phyloP scores from a whole-genome alignment of 2,888 invertebrate species.

The Cephus rjabovi region DNA sequence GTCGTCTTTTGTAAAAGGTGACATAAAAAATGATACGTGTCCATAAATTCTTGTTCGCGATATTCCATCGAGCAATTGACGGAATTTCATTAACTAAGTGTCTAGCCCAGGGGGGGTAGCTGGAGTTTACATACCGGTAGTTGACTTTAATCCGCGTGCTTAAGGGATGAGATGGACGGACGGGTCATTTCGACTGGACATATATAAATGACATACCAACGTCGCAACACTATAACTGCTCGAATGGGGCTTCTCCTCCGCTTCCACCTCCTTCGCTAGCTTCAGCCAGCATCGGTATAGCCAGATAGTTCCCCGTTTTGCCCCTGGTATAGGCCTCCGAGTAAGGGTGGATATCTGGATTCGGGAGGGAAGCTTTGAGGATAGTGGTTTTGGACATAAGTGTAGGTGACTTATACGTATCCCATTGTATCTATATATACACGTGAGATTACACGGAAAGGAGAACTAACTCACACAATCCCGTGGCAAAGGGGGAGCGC shows the following conservation, averaged over 20 bases:
- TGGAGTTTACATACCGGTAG: conserved; percentile 26
- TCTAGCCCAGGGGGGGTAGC: conserved; percentile 12
- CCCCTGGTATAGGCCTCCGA: not conserved
- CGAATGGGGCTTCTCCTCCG: conserved; percentile 30
- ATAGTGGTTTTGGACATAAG: conserved; percentile 54
- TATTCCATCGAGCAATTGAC: conserved; percentile 15
- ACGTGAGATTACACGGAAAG: conserved; percentile 19
- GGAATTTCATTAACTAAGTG: conserved; percentile 51
- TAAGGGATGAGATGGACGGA: conserved; percentile 64
- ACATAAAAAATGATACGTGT: not conserved
- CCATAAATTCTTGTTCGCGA: not conserved
- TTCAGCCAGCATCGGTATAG: not conserved
- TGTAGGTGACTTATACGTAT: conserved; percentile 7
- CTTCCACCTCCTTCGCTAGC: conserved; percentile 30
- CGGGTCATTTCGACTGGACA: conserved; percentile 63
- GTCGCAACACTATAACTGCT: conserved; percentile 55
- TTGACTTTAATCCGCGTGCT: conserved; percentile 63
- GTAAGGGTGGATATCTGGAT: conserved; percentile 43
- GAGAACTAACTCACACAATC: conserved; percentile 25
- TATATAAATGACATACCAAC: conserved; percentile 64
- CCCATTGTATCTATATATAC: not conserved
- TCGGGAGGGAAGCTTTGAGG: conserved; percentile 56
- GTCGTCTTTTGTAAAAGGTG: not conserved
- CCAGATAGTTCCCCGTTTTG: not conserved
- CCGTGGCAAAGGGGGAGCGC: conserved; percentile 13